Evolutionary conservation across 2,888 invertebrate species (phyloP), one percentile per base, ranked within the genome.

Genomic region (Acheta domesticus): DNA sequence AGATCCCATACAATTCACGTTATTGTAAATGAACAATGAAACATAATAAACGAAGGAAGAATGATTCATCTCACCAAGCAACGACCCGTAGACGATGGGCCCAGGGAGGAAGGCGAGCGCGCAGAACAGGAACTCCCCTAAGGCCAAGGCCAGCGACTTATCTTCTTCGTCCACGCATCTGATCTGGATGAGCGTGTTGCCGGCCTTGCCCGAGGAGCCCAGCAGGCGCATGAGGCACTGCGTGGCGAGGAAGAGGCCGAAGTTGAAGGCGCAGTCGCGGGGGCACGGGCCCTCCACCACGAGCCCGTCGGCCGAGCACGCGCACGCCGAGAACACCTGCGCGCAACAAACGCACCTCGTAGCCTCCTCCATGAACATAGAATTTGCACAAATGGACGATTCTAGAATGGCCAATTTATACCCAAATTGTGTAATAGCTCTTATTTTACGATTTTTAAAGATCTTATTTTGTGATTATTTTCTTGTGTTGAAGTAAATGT

Each of bases 1-100:
- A 36, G 8, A 8, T 36, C 5, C 36, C 36, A 36, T 8, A 36
- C 8, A 8, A 36, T 5, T 8, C 36, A 36, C 1, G 8, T 36
- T 36, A 36, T 36, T 36, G 36, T 36, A 5, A 36, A 36, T 36
- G 5, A 36, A 36, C 36, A 36, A 36, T 8, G 1, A 36, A 20
- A n/a, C 2, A 16, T 14, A n/a, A 21, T 74, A n/a, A 12, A 2
- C 11, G 21, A 23, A 76, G 2, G 23, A 23, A 76, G 12, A 19
- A 23, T 23, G 2, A 2, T 16, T 20, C 11, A n/a, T 81, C 81
- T 82, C 82, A 86, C 86, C 86, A 21, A 88, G 84, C 1, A 88
- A 83, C 3, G 85, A 84, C 4, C 89, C 89, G 81, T 86, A 87
- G 5, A 88, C 81, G 16, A 88, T 84, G 0, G 88, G 88, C n/a